phyloP scores from a whole-genome alignment of 2,888 invertebrate genomes.

The Prosapia bicincta region DNA sequence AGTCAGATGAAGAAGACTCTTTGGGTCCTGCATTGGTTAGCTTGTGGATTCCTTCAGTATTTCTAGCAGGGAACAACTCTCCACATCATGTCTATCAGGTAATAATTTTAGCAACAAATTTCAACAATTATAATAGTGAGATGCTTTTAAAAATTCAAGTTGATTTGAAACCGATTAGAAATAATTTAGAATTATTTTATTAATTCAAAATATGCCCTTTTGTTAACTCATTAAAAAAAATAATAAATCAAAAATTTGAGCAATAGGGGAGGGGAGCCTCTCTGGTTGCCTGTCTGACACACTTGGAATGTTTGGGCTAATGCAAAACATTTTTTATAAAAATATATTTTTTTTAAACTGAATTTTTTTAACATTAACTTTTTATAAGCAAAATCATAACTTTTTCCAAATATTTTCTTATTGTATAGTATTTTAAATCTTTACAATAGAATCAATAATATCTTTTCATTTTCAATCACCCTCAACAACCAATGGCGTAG shows the following conservation, averaged over 20 bases:
- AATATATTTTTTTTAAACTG: conserved; percentile 30
- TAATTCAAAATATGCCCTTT: too few species aligned
- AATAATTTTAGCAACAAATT: too few species aligned
- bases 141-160: neutral
- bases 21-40: conserved; percentile 58
- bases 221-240: neutral
- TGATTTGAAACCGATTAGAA: too few species aligned
- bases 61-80: conserved; percentile 62
- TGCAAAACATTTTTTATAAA: conserved; percentile 32
- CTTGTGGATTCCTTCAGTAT: conserved; percentile 85
- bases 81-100: conserved; percentile 89
- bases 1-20: conserved; percentile 46
- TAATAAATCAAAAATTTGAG: conserved; percentile 27
- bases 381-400: conserved; percentile 28
- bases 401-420: conserved; percentile 29
- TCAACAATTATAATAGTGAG: too few species aligned
- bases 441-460: conserved; percentile 29
- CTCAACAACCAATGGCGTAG: conserved; percentile 8
- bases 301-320: conserved; percentile 32
- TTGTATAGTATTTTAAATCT: conserved; percentile 28
- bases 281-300: conserved; percentile 9
- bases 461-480: conserved; percentile 10
- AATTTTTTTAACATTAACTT: conserved; percentile 31
- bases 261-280: conserved; percentile 28
- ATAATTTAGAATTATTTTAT: too few species aligned